Evolutionary conservation across 2,113 vertebrate species (phyloP), one percentile per base, ranked within the genome.

Genomic region (Bucco capensis): DNA sequence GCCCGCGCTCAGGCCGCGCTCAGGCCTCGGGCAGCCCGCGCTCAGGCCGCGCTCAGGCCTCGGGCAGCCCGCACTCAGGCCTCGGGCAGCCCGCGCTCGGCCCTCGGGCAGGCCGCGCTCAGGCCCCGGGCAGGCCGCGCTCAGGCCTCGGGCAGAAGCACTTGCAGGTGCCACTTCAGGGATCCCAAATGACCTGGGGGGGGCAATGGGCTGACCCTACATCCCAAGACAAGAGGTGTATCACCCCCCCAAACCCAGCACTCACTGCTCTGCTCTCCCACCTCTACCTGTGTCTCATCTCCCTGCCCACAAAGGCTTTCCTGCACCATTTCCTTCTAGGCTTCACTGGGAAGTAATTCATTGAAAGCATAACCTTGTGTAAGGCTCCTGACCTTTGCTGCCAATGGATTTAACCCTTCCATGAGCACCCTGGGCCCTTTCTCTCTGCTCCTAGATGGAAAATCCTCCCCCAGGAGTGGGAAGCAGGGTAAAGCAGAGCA

Each of bases 401-500:
- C 21, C 42, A 3, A 5, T 0, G 0, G 30, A 10, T 90, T 80
- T 72, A 73, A 77, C 72, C 23, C 79, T 56, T 74, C 61, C 67
- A 13, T 1, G 9, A 11, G 60, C 74, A 57, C 69, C 1, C 25
- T 8, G 8, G 1, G 5, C 50, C 47, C 54, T 23, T 49, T 13
- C 64, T 28, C 70, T 51, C 46, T 8, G 14, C 57, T 73, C 33
- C 79, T 3, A 3, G 50, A 17, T 19, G 40, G 50, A 61, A 79
- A 85, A 46, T 8, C 44, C 35, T 74, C 11, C 2, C 40, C 40
- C 15, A 42, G 15, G 31, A 42, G 16, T 2, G 30, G 31, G 38
- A 61, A 73, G 72, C 0, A 1, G 22, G 31, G 12, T 17, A 30
- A 37, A 49, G 12, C 1, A 0, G 35, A 69, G 58, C 67, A 27